Evolutionary conservation across 2,797 vertebrate species (phyloP).

Genomic region (Rhyacichthys aspro): DNA sequence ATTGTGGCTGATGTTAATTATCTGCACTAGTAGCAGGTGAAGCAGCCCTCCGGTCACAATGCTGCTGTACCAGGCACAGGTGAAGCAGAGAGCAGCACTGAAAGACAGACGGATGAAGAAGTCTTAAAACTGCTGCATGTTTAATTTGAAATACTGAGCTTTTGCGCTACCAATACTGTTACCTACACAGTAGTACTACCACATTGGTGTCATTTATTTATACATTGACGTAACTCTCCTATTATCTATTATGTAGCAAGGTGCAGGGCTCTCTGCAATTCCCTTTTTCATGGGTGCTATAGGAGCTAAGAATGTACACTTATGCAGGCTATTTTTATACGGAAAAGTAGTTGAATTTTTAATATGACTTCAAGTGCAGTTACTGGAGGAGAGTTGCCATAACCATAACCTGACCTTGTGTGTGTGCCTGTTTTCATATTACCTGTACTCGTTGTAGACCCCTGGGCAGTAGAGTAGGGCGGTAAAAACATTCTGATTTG

Average conservation of each 20-base stretch:
- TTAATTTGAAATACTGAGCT: neutral
- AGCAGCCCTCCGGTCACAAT: constrained; percentile 90
- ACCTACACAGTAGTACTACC: neutral
- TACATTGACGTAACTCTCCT: too few relatives aligned
- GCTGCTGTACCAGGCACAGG: constrained; percentile 95
- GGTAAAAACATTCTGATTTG: constrained; percentile 77
- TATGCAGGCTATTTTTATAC: constrained; percentile 2
- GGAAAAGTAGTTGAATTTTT: neutral
- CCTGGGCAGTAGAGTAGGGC: constrained; percentile 93
- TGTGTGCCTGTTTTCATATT: constrained; percentile 43
- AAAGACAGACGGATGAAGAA: constrained; percentile 20
- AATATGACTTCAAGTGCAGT: constrained; percentile 4
- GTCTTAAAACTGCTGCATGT: neutral
- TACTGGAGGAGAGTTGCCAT: neutral
- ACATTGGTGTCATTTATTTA: too few relatives aligned
- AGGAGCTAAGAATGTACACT: neutral
- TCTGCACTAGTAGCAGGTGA: constrained; percentile 90
- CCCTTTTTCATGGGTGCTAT: constrained; percentile 2
- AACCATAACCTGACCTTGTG: neutral
- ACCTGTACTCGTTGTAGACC: constrained; percentile 93
- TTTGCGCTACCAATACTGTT: neutral
- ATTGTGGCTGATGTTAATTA: constrained; percentile 94
- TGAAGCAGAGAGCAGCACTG: constrained; percentile 93
- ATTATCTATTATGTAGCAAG: neutral
- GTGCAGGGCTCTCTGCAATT: constrained; percentile 6